Evolutionary conservation across 2,888 invertebrate genomes (phyloP).

Genomic region (Alviniconcha strummeri): DNA sequence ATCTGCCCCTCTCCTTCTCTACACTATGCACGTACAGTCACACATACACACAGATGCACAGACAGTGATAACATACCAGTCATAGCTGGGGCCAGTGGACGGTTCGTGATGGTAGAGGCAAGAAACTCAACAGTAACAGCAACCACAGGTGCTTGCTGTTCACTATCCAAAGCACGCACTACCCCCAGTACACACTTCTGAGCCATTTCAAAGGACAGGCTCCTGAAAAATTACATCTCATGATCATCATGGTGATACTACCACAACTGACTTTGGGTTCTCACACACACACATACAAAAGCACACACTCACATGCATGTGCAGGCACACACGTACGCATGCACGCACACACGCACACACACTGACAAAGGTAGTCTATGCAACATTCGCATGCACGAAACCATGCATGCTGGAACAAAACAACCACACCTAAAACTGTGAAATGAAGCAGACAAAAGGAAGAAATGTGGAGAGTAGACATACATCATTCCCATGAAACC

Average conservation of each 20-base stretch:
- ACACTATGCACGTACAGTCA: too few species aligned
- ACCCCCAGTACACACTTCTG: conserved; percentile 43
- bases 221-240: conserved; percentile 34
- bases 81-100: conserved; percentile 24
- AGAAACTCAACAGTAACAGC: conserved; percentile 33
- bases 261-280: neutral
- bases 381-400: too few species aligned
- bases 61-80: conserved; percentile 6
- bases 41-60: too few species aligned
- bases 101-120: conserved; percentile 14
- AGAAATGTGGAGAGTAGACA: neutral
- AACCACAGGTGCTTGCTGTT: conserved; percentile 35
- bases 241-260: neutral
- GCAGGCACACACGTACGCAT: too few species aligned
- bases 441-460: neutral
- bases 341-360: neutral
- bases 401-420: too few species aligned
- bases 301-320: neutral
- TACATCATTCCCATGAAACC: too few species aligned
- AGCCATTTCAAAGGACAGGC: conserved; percentile 46
- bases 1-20: too few species aligned
- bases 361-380: neutral
- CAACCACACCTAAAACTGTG: too few species aligned
- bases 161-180: conserved; percentile 36
- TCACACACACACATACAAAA: neutral